These are phyloP conservation scores for Nipponacmea schrenckii DNA, from an alignment of 2,888 invertebrate genomes.

Conservation along the genomic window DNA sequence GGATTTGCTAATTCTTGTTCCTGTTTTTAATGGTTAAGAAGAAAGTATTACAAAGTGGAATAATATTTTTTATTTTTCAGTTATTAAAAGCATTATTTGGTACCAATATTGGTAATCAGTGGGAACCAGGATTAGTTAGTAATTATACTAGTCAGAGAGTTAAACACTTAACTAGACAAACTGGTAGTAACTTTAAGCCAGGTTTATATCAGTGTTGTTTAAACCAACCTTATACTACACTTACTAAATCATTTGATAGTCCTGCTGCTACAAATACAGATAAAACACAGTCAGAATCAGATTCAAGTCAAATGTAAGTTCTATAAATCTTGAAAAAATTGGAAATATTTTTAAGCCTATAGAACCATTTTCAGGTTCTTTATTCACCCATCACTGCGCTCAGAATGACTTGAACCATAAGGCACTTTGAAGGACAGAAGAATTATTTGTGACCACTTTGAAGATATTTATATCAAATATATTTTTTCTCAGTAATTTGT, in stretches of 20 bases:
- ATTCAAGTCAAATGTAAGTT: constrained; percentile 53
- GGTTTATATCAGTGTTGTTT: constrained; percentile 68
- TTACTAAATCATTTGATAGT: constrained; percentile 66
- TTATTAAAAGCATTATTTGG: constrained; percentile 78
- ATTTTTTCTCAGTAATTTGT: constrained; percentile 56
- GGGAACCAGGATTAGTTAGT: constrained; percentile 52
- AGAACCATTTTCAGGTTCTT: too few species aligned
- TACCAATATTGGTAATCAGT: constrained; percentile 75
- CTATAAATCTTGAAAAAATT: background rate
- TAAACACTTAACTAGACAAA: constrained; percentile 52
- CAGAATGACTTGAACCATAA: too few species aligned
- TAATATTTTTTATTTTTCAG: constrained; percentile 49
- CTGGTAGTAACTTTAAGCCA: constrained; percentile 48
- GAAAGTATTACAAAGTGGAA: background rate
- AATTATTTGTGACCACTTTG: too few species aligned
- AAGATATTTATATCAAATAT: too few species aligned
- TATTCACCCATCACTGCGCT: too few species aligned
- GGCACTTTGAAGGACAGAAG: too few species aligned
- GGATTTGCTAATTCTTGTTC: background rate
- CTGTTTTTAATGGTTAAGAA: background rate
- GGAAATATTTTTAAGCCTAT: too few species aligned
- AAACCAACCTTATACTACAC: constrained; percentile 67
- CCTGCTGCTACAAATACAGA: constrained; percentile 56
- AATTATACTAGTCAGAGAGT: background rate
- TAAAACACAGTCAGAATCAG: constrained; percentile 47